Base-by-base conservation (phyloP, 2,797 vertebrate genomes). In the Cynopterus sphinx region DNA sequence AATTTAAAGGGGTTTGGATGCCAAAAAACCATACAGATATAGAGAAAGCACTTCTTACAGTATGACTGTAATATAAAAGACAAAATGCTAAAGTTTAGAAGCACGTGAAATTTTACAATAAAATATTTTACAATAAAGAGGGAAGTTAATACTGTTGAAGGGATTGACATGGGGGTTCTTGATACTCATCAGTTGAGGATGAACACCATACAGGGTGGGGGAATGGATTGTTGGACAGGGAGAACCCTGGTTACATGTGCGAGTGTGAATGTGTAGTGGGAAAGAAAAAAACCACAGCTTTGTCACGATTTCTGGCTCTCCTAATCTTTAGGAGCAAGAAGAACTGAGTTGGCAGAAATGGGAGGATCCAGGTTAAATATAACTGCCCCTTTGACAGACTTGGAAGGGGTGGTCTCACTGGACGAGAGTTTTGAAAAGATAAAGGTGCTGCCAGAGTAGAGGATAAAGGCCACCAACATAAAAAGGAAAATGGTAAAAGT, bases 401-500 rank as follows among this genome's bases (percentile, higher is more conserved):
- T 75, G 26, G 24, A 77, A 90, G 87, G 19, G 24, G 33, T 59
- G 15, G 11, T 73, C 31, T 79, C 41, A 65, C 1, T 49, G 73
- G 49, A 90, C 87, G 70, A 91, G 53, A 65, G 36, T 43, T 90
- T 70, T 74, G n/a, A 92, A 90, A 87, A 67, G n/a, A 75, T 46
- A 79, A 85, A 77, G 57, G 81, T n/a, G 36, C 57, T 55, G 11
- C 46, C 28, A 36, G 39, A 81, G 41, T 63, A 49, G 19, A 79
- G 17, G 31, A 94, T 36, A 49, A 90, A 96, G 85, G 8, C 26
- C n/a, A 28, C 4, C 39, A 63, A 65, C 24, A 41, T 68, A 22
- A 91, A 74, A 68, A 95, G 24, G 77, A 81, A 89, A 93, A 68
- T n/a, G 31, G 24, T n/a, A 8, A 53, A 91, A 78, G 49, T 19